These are phyloP conservation scores for Tortricodes alternella DNA, from an alignment of 2,888 invertebrate species.

Conservation along the genomic window DNA sequence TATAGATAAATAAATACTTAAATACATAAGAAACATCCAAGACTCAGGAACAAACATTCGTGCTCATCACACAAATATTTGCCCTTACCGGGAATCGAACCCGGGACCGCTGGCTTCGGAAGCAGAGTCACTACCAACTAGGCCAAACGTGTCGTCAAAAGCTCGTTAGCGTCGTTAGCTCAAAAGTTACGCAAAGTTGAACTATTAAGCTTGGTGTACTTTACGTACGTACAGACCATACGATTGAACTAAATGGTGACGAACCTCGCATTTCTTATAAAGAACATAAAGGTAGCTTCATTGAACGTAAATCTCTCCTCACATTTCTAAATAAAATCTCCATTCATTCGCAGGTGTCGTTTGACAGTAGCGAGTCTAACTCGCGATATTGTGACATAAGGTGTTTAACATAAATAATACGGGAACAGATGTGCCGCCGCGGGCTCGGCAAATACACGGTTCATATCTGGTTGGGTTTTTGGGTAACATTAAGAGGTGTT, in stretches of 20 bases:
- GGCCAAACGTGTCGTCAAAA: too few relatives aligned
- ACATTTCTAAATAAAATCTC: slow-evolving; percentile 61
- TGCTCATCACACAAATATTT: too few relatives aligned
- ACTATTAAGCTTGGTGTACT: too few relatives aligned
- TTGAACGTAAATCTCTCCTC: slow-evolving; percentile 14
- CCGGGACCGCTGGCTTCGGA: too few relatives aligned
- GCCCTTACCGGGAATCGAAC: too few relatives aligned
- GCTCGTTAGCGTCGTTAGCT: too few relatives aligned
- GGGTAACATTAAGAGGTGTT: slow-evolving; percentile 54
- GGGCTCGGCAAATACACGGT: slow-evolving; percentile 73
- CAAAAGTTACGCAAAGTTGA: too few relatives aligned
- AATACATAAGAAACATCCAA: too few relatives aligned
- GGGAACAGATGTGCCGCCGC: slow-evolving; percentile 79
- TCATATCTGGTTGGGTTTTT: slow-evolving; percentile 58
- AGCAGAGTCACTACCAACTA: too few relatives aligned
- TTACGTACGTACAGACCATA: background rate
- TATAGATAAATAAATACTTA: too few relatives aligned
- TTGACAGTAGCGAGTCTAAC: slow-evolving; percentile 69
- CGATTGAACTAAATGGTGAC: background rate
- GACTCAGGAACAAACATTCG: too few relatives aligned
- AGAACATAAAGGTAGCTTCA: background rate
- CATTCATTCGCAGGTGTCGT: slow-evolving; percentile 50
- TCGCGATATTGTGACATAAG: slow-evolving; percentile 82
- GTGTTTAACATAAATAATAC: slow-evolving; percentile 83
- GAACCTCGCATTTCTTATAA: background rate